Evolutionary conservation across 2,888 invertebrate genomes (phyloP).

Genomic region (Hirtodrosophila duncani): DNA sequence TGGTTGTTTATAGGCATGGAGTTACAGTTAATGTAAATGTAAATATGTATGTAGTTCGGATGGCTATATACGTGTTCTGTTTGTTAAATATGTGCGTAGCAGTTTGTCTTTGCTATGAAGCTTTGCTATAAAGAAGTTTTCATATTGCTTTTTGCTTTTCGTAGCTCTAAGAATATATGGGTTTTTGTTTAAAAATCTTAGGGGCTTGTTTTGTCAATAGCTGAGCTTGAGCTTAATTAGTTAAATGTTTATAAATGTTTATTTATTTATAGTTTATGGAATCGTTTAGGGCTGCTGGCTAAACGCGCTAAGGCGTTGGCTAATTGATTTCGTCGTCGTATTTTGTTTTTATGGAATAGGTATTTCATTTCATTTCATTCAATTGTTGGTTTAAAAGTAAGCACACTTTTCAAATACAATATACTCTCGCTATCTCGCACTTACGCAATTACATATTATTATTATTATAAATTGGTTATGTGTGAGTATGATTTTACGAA

Average conservation of each 20-base stretch:
- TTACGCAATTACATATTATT: conserved; percentile 27
- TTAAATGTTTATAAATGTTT: conserved; percentile 25
- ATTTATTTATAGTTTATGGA: conserved; percentile 20
- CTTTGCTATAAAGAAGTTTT: too few relatives aligned
- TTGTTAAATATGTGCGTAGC: conserved; percentile 31
- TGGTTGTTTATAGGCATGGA: conserved; percentile 53
- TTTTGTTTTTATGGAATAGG: conserved; percentile 13
- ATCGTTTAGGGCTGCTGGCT: conserved; percentile 29
- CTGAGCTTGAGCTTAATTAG: too few relatives aligned
- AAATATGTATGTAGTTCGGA: conserved; percentile 9
- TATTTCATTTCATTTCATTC: too few relatives aligned
- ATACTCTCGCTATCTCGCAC: conserved; percentile 12
- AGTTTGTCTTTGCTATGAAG: conserved; percentile 36
- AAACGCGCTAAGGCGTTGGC: conserved; percentile 38
- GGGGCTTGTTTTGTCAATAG: neutral
- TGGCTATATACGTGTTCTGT: neutral
- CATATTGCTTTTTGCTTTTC: too few relatives aligned
- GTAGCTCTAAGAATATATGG: too few relatives aligned
- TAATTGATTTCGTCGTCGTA: conserved; percentile 46
- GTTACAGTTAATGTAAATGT: conserved; percentile 40
- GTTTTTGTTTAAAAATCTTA: conserved; percentile 29
- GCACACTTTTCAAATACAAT: conserved; percentile 9
- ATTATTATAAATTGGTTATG: conserved; percentile 21
- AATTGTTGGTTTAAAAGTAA: conserved; percentile 8
- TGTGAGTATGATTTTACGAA: conserved; percentile 7